phyloP scores from a whole-genome alignment of 1,140 invertebrate genomes.

The Heliconius congener region DNA sequence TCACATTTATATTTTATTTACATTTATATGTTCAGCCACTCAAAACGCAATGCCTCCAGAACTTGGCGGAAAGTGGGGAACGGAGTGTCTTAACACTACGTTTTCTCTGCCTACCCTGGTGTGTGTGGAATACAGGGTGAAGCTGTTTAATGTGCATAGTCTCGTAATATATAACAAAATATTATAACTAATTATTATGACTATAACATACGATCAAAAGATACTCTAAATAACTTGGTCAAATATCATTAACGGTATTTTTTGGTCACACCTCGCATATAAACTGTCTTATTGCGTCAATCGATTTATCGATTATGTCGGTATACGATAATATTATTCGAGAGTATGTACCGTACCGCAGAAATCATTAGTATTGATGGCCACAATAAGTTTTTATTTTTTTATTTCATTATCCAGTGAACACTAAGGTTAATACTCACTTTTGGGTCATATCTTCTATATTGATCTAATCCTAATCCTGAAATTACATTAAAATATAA shows the following conservation, averaged over 20 bases:
- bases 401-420: background rate
- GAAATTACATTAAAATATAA: constrained; percentile 49
- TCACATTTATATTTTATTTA: too few relatives aligned
- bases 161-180: too few relatives aligned
- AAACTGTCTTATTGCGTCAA: background rate
- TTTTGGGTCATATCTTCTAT: constrained; percentile 96
- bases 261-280: background rate
- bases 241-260: background rate
- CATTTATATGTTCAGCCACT: too few relatives aligned
- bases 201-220: too few relatives aligned
- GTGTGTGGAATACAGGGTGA: too few relatives aligned
- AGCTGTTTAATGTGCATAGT: too few relatives aligned
- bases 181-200: too few relatives aligned
- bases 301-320: background rate
- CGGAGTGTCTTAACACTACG: too few relatives aligned
- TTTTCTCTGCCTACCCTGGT: too few relatives aligned
- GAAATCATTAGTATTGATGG: background rate
- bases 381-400: background rate
- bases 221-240: too few relatives aligned
- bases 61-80: too few relatives aligned
- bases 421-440: constrained; percentile 81
- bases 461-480: constrained; percentile 98
- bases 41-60: too few relatives aligned
- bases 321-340: background rate
- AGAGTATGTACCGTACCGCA: background rate